phyloP scores from a whole-genome alignment of 2,113 vertebrate species.

The Dolichotis patagonum region DNA sequence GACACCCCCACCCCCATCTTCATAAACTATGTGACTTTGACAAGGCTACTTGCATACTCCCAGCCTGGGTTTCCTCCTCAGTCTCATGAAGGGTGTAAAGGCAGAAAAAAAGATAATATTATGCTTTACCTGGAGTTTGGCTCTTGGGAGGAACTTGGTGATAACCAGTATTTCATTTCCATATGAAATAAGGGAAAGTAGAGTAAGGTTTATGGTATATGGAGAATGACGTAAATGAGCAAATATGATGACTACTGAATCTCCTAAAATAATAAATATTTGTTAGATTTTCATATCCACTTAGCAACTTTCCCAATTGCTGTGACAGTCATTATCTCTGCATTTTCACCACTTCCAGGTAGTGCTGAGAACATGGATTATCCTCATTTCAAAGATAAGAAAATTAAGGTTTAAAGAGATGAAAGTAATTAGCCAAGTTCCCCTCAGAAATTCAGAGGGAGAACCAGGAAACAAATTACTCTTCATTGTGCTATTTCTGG shows the following conservation, averaged over 20 bases:
- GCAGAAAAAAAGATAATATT: neutral
- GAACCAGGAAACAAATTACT: neutral
- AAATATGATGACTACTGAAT: neutral
- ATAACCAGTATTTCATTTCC: neutral
- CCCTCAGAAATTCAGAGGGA: neutral
- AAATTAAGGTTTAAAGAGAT: neutral
- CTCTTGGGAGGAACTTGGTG: neutral
- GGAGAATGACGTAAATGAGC: neutral
- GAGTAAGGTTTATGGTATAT: neutral
- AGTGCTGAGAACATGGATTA: neutral
- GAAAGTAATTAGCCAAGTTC: neutral
- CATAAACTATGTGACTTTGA: neutral
- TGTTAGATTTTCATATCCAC: neutral
- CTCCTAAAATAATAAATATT: neutral
- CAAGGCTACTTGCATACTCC: neutral
- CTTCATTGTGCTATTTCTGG: neutral
- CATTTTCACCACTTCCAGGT: neutral
- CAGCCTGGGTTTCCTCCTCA: neutral
- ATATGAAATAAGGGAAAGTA: neutral
- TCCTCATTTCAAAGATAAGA: neutral
- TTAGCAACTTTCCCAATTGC: neutral
- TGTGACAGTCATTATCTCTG: neutral
- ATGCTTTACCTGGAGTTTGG: neutral
- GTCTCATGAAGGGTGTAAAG: neutral
- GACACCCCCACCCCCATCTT: too few species aligned